Percentiles rank a stretch among this genome's conserved stretches.
phyloP scores from a whole-genome alignment of 2,113 vertebrate species.

The Sapajus apella region DNA sequence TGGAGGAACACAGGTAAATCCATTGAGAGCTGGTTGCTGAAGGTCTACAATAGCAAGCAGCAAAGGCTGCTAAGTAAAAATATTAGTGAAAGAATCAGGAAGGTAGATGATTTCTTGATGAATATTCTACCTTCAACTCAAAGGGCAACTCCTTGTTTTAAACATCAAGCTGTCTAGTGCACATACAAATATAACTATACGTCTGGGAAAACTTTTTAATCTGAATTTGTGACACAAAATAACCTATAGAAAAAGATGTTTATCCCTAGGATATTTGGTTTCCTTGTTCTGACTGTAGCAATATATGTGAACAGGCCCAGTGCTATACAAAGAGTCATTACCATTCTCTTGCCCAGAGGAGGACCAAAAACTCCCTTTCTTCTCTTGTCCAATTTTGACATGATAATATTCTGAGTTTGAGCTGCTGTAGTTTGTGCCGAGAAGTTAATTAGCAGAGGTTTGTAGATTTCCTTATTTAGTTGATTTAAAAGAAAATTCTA shows the following conservation, averaged over 20 bases:
- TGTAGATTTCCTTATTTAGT: constrained; percentile 91
- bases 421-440: constrained; percentile 94
- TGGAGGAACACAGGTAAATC: background rate
- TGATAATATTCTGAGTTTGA: constrained; percentile 94
- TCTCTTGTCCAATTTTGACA: constrained; percentile 94
- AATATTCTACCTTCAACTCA: constrained; percentile 34
- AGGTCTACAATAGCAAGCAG: background rate
- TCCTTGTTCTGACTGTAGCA: background rate
- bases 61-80: background rate
- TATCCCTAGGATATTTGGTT: background rate
- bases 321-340: constrained; percentile 63
- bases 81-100: constrained; percentile 8
- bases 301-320: rapidly evolving
- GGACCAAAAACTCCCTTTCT: constrained; percentile 93
- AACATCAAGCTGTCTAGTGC: background rate
- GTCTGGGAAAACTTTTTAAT: background rate
- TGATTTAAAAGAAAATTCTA: constrained; percentile 93
- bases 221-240: background rate
- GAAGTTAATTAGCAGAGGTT: constrained; percentile 93
- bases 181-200: background rate
- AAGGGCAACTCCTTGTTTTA: background rate
- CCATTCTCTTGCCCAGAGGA: constrained; percentile 91
- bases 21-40: background rate
- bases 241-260: background rate
- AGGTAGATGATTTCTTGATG: background rate